Percentiles rank a stretch among this genome's conserved stretches.
Evolutionary conservation across 2,888 invertebrate species (phyloP).

Genomic region (Diachrysia chrysitis): DNA sequence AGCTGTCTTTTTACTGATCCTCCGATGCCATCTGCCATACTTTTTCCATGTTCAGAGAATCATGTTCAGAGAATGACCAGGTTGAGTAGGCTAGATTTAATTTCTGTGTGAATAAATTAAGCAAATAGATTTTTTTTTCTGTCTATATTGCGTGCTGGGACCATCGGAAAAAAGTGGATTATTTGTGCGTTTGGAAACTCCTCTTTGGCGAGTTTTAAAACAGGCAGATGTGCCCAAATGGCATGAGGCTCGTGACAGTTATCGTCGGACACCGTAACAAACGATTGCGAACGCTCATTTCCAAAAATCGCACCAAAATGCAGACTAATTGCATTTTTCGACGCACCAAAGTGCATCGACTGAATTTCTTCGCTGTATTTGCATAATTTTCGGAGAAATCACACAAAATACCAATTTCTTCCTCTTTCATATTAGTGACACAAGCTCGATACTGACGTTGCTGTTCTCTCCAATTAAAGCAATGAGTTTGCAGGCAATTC

Average conservation of each 20-base stretch:
- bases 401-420: constrained; percentile 41
- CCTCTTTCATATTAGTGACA: constrained; percentile 22
- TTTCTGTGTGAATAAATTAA: too few species aligned
- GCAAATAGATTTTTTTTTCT: too few species aligned
- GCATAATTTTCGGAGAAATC: constrained; percentile 53
- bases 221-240: constrained; percentile 12
- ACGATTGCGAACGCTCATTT: constrained; percentile 36
- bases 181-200: constrained; percentile 10
- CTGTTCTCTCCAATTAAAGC: constrained; percentile 43
- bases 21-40: constrained; percentile 49
- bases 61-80: neutral
- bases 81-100: too few species aligned
- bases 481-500: constrained; percentile 28
- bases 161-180: constrained; percentile 14
- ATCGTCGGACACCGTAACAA: constrained; percentile 45
- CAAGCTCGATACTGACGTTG: constrained; percentile 37
- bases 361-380: constrained; percentile 48
- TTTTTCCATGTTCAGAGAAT: constrained; percentile 12
- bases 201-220: too few species aligned
- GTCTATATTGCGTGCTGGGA: constrained; percentile 20
- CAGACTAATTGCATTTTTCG: constrained; percentile 24
- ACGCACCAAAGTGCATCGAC: constrained; percentile 44
- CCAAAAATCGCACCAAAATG: constrained; percentile 42
- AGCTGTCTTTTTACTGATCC: constrained; percentile 41
- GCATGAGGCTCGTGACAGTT: constrained; percentile 26